These are phyloP conservation scores for Scrobipalpa atriplicella DNA, from an alignment of 2,888 invertebrate genomes.

Conservation along the genomic window DNA sequence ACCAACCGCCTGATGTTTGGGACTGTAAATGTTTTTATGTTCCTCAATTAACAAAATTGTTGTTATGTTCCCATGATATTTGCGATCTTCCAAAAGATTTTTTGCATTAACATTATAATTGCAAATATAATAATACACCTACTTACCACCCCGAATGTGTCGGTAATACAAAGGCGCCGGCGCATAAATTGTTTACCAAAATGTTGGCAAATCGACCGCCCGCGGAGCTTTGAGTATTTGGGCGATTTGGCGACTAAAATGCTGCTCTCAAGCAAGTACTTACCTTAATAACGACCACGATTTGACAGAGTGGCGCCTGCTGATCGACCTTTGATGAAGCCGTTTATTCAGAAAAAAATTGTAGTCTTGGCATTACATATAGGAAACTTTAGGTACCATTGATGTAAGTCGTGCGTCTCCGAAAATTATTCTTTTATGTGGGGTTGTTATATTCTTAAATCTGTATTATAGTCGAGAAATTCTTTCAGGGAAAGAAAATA, in stretches of 20 bases:
- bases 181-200: constrained; percentile 66
- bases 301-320: background rate
- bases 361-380: background rate
- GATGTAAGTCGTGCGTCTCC: too few relatives aligned
- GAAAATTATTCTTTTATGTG: too few relatives aligned
- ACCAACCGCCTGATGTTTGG: too few relatives aligned
- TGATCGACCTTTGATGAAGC: constrained; percentile 20
- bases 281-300: background rate
- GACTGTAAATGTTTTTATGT: too few relatives aligned
- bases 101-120: too few relatives aligned
- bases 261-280: constrained; percentile 30
- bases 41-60: too few relatives aligned
- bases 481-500: too few relatives aligned
- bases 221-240: constrained; percentile 44
- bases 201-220: constrained; percentile 65
- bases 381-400: background rate
- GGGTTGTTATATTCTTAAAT: too few relatives aligned
- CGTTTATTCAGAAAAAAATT: background rate
- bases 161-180: constrained; percentile 62
- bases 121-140: too few relatives aligned
- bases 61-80: too few relatives aligned
- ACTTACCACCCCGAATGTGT: constrained; percentile 38
- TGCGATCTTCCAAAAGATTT: too few relatives aligned
- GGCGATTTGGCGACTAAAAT: constrained; percentile 52
- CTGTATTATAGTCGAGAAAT: too few relatives aligned